A percentile compares a stretch with the other conserved stretches of the same genome.
phyloP scores from a whole-genome alignment of 2,888 invertebrate genomes.

The Acronicta leporina region DNA sequence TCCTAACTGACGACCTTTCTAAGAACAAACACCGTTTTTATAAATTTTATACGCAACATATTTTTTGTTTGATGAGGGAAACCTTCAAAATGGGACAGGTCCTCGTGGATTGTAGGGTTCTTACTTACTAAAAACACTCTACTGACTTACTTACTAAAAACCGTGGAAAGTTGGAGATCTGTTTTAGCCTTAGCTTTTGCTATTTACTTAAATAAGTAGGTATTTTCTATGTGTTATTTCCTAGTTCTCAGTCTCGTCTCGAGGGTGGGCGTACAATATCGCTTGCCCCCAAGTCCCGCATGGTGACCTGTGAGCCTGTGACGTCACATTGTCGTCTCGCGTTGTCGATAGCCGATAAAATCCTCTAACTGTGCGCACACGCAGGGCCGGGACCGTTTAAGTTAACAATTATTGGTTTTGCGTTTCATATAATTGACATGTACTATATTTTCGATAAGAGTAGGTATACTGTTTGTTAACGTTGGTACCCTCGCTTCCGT shows the following conservation, averaged over 20 bases:
- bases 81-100: too few relatives aligned
- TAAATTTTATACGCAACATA: too few relatives aligned
- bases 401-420: background rate
- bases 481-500: background rate
- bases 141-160: too few relatives aligned
- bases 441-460: background rate
- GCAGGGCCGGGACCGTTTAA: conserved; percentile 25
- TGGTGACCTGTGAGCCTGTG: conserved; percentile 47
- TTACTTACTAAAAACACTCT: too few relatives aligned
- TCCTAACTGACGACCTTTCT: too few relatives aligned
- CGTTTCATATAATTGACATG: background rate
- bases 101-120: too few relatives aligned
- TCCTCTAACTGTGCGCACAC: conserved; percentile 43
- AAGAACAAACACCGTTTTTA: too few relatives aligned
- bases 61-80: too few relatives aligned
- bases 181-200: too few relatives aligned
- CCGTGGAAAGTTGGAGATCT: too few relatives aligned
- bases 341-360: conserved; percentile 45
- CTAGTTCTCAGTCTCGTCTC: conserved; percentile 5
- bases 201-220: too few relatives aligned
- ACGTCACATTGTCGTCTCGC: conserved; percentile 43
- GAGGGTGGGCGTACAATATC: conserved; percentile 36
- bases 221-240: background rate
- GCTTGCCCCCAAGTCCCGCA: conserved; percentile 20
- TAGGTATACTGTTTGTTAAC: background rate